Conservation (phyloP, 2,797 vertebrate genomes). For the Scolopax bukidnonensis region DNA sequence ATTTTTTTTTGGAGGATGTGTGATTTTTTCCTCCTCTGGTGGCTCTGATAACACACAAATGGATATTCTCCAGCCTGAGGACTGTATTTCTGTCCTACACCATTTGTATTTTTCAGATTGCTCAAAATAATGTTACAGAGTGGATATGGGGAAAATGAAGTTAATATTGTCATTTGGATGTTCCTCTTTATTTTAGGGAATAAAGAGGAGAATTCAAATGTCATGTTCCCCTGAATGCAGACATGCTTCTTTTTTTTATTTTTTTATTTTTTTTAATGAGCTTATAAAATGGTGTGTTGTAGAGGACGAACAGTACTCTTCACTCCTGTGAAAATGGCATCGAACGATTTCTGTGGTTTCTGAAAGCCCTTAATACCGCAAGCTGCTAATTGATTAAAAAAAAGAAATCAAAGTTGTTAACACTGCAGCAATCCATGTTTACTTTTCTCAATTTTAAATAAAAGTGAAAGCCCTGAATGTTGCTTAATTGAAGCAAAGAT, state of each 20-base stretch:
- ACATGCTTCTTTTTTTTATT: neutral
- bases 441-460: neutral
- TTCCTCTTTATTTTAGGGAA: conserved; percentile 1
- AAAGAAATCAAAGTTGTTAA: neutral
- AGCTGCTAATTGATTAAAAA: neutral
- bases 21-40: neutral
- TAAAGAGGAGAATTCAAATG: neutral
- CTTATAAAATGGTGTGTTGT: neutral
- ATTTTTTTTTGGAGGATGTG: neutral
- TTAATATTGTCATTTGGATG: neutral
- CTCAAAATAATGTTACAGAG: neutral
- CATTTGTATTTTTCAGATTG: neutral
- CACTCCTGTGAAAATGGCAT: neutral
- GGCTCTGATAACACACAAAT: neutral
- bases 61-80: neutral
- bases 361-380: neutral
- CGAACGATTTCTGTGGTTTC: neutral
- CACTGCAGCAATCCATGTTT: neutral
- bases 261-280: neutral
- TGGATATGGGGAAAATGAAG: neutral
- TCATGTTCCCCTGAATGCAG: fast-evolving
- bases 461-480: neutral
- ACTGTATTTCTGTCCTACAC: neutral
- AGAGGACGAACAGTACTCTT: neutral
- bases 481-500: neutral